Base-by-base conservation (phyloP, 2,888 invertebrate species). In the Eristalinus aeneus region DNA sequence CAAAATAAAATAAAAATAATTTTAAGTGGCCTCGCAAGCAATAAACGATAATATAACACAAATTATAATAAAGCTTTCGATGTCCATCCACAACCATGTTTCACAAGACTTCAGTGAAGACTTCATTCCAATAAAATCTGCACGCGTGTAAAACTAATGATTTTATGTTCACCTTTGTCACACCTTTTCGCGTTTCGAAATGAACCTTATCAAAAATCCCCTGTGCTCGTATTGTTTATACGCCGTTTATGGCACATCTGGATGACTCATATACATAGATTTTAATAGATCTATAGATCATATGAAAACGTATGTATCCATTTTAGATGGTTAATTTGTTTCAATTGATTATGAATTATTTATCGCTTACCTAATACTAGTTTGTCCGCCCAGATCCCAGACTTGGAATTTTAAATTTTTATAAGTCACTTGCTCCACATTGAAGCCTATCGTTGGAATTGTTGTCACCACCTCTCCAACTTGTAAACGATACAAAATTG, bases 381-480 rank as follows among this genome's bases (percentile, higher is more conserved):
- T 99, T 93, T 99, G 99, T 89, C 99, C 99, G 72, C 99, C 99
- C 73, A 99, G 94, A 94, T 99, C 98, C 98, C 98, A 98, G 34
- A 97, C 98, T 96, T 99, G 99, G 92, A 99, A 99, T 93, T 99
- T 99, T 88, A 99, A 95, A 94, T 99, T 99, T 94, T 99, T 99
- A 93, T 98, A 99, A 90, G 97, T 97, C 80, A 99, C 99, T 95
- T 99, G 99, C 93, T 99, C 99, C 89, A 99, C 99, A 94, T 99
- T 99, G 93, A 99, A 99, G 60, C 95, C 99, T 93, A 99, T 99
- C 10, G 99, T 99, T 88, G 99, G 98, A 93, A 97, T 99, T 39
- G 99, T 99, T 67, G 99, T 99, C 31, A 99, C 99, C 75, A 99
- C 98, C 94, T 99, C 99, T 20, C 99, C 98, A 78, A 99, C 99